Evolutionary conservation across 53 echinoderm and acorn worm genomes (phyloP).

Genomic region (Apostichopus leukothele): DNA sequence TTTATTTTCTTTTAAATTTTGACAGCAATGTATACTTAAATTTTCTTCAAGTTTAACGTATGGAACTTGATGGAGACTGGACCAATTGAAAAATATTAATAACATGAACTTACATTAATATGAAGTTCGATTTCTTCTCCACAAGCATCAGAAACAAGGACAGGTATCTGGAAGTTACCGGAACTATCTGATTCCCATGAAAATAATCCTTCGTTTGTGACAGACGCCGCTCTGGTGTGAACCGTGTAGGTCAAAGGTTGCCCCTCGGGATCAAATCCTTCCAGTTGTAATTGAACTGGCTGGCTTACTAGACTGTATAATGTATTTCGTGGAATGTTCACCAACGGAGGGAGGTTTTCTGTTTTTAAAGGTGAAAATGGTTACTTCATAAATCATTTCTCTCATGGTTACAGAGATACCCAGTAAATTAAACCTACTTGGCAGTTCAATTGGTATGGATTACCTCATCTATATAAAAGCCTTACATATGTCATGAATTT

Average conservation of each 20-base stretch:
- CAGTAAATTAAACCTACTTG: too few relatives aligned
- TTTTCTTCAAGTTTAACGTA: too few relatives aligned
- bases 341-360: slow-evolving; percentile 58
- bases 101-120: slow-evolving; percentile 8
- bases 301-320: slow-evolving; percentile 51
- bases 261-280: slow-evolving; percentile 58
- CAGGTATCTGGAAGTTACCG: slow-evolving; percentile 22
- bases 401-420: too few relatives aligned
- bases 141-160: slow-evolving; percentile 44
- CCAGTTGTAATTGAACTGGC: slow-evolving; percentile 48
- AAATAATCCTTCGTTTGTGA: slow-evolving; percentile 42
- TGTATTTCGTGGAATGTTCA: not conserved
- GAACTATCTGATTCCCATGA: slow-evolving; percentile 38
- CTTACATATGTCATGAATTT: too few relatives aligned
- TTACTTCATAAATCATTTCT: too few relatives aligned
- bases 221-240: slow-evolving; percentile 14
- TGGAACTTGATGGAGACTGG: too few relatives aligned
- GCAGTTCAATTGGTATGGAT: too few relatives aligned
- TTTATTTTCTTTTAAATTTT: too few relatives aligned
- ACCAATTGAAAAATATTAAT: too few relatives aligned
- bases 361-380: not conserved
- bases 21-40: too few relatives aligned
- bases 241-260: slow-evolving; percentile 22
- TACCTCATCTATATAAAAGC: too few relatives aligned
- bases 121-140: slow-evolving; percentile 17